These are phyloP conservation scores for Tethea ocularis DNA, from an alignment of 2,888 invertebrate species.

Conservation along the genomic window DNA sequence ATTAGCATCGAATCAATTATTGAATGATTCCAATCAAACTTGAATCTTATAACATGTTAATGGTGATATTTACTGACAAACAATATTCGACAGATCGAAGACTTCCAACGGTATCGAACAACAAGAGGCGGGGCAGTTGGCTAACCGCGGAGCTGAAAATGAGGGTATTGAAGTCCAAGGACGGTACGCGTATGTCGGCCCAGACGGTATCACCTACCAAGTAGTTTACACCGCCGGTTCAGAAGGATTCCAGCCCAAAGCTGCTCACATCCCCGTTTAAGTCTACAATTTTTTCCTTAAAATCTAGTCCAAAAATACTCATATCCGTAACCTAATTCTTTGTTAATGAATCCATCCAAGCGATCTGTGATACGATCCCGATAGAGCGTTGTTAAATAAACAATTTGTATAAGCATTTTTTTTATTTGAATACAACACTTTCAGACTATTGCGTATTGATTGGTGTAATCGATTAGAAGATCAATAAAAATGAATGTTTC, in stretches of 20 bases:
- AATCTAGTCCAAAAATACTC: slow-evolving; percentile 27
- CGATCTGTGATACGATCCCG: slow-evolving; percentile 77
- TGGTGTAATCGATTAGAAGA: not conserved
- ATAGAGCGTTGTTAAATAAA: slow-evolving; percentile 62
- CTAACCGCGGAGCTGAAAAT: slow-evolving; percentile 71
- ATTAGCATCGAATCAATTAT: not conserved
- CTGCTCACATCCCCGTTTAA: slow-evolving; percentile 53
- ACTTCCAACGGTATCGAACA: slow-evolving; percentile 65
- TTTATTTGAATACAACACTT: slow-evolving; percentile 20
- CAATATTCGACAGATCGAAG: slow-evolving; percentile 44
- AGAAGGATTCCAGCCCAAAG: slow-evolving; percentile 78
- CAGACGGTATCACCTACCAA: slow-evolving; percentile 72
- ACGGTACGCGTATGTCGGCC: slow-evolving; percentile 67
- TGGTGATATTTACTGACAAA: not conserved
- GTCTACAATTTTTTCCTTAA: not conserved
- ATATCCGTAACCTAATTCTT: slow-evolving; percentile 32
- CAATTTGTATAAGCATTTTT: slow-evolving; percentile 52
- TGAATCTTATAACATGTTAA: no score
- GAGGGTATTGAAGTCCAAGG: slow-evolving; percentile 78
- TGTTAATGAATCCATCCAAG: slow-evolving; percentile 56
- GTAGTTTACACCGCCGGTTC: slow-evolving; percentile 79
- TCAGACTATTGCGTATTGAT: not conserved
- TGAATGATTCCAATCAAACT: no score
- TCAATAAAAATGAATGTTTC: not conserved
- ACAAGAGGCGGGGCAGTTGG: slow-evolving; percentile 59